These are phyloP conservation scores for Acleris cristana DNA, from an alignment of 2,888 invertebrate species.

Conservation along the genomic window DNA sequence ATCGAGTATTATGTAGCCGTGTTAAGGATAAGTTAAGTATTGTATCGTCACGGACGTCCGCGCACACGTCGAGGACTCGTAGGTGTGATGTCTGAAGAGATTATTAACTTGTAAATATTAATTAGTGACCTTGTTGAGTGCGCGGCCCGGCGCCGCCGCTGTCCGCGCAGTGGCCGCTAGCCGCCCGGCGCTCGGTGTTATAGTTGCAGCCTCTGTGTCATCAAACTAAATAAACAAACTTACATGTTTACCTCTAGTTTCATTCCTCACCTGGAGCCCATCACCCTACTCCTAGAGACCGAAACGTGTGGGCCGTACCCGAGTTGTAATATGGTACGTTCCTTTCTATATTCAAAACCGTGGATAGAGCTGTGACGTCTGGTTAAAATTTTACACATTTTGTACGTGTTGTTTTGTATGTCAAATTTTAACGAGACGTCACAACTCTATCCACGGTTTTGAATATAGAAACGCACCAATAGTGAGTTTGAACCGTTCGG, in stretches of 20 bases:
- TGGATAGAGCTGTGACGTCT: too few species aligned
- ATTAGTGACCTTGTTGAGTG: slow-evolving; percentile 30
- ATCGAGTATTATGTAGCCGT: slow-evolving; percentile 15
- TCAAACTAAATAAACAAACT: slow-evolving; percentile 41
- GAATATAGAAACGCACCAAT: too few species aligned
- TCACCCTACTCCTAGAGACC: neutral
- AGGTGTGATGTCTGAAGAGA: slow-evolving; percentile 25
- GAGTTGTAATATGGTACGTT: too few species aligned
- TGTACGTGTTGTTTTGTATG: too few species aligned
- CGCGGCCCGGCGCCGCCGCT: neutral
- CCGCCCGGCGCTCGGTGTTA: slow-evolving; percentile 33
- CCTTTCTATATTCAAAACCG: too few species aligned
- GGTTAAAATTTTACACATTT: too few species aligned
- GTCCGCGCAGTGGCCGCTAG: slow-evolving; percentile 14
- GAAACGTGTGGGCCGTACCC: too few species aligned
- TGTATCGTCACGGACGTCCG: neutral
- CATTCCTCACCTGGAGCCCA: slow-evolving; percentile 11
- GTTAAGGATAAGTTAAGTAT: slow-evolving; percentile 8
- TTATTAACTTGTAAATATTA: slow-evolving; percentile 31
- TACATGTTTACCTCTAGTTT: slow-evolving; percentile 39
- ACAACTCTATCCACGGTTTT: too few species aligned
- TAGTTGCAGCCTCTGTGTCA: slow-evolving; percentile 33
- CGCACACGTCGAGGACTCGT: slow-evolving; percentile 15
- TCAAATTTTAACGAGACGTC: too few species aligned
- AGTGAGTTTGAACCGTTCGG: too few species aligned